Base-by-base conservation (phyloP, 2,113 vertebrate genomes). In the Camelus bactrianus region DNA sequence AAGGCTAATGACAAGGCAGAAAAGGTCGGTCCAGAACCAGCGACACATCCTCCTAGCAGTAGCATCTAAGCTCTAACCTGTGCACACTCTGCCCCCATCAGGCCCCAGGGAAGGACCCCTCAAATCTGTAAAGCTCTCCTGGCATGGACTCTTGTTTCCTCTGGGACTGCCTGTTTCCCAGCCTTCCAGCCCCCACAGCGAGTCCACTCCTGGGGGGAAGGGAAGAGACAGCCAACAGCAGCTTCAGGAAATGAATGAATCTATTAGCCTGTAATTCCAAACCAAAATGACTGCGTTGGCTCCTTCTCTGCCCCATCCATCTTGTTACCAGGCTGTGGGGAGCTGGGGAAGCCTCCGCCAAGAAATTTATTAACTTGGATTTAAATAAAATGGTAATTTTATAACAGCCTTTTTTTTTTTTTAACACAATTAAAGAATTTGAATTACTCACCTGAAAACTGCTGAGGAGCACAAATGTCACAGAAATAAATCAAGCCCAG, bases 201-300 rank as follows among this genome's bases (percentile, higher is more conserved):
- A 84, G 67, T 87, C 84, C 93, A 70, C 67, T 94, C 48, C 64
- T 67, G 35, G 90, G 87, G 91, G 80, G 81, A 26, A 97, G 98
- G 98, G 96, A 94, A 62, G 97, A 98, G 98, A 98, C 97, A 88
- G 95, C 94, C 98, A 98, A 98, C 98, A 97, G 98, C 97, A 97
- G 95, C 97, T 98, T 98, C 79, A 97, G 96, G 98, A 98, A 98
- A 98, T 97, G 98, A 98, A 99, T 98, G 98, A 98, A 98, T 97
- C 98, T 97, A 98, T 99, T 98, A 99, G 98, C 93, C 96, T 96
- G 95, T 97, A 98, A 98, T 97, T 97, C 98, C 95, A 95, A 98
- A 98, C 98, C 98, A 97, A 98, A 98, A 98, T 97, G 96, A 98
- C 97, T 97, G 93, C 75, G 82, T 88, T 97, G 85, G 97, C 96